Conservation (phyloP, 2,888 invertebrate genomes). For the Pharmacophagus antenor region DNA sequence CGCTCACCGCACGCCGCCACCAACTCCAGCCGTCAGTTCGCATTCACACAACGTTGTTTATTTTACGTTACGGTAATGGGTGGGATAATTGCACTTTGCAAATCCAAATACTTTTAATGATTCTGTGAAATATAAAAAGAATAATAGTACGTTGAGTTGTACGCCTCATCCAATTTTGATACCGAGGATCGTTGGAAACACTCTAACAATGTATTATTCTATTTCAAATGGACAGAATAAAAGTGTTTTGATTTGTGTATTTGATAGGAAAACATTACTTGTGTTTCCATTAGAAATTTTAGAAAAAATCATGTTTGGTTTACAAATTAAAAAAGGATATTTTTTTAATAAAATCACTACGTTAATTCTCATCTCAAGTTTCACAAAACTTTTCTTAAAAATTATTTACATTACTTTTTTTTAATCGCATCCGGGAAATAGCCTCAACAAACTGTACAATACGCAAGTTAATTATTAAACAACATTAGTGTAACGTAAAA, state of each 20-base stretch:
- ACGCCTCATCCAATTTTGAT: no score
- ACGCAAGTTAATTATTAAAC: conserved; percentile 73
- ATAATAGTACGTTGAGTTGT: no score
- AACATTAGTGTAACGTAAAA: conserved; percentile 72
- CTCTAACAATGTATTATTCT: no score
- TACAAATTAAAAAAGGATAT: no score
- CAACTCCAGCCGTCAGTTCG: conserved; percentile 42
- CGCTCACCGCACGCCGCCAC: conserved; percentile 16
- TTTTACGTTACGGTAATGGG: conserved; percentile 69
- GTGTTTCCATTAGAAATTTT: no score
- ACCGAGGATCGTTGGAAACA: no score
- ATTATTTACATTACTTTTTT: conserved; percentile 48
- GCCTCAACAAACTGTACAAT: conserved; percentile 57
- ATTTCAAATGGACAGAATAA: no score
- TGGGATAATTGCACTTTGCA: conserved; percentile 55
- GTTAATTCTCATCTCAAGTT: neutral
- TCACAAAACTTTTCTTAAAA: neutral
- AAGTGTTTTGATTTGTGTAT: no score
- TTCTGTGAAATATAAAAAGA: neutral
- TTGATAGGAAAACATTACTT: no score
- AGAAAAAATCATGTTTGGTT: no score
- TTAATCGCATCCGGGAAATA: conserved; percentile 54
- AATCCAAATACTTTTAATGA: conserved; percentile 30
- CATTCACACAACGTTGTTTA: conserved; percentile 53
- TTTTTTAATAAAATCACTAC: no score